phyloP scores from a whole-genome alignment of 2,113 vertebrate genomes.

The Gallinago jamesoni region DNA sequence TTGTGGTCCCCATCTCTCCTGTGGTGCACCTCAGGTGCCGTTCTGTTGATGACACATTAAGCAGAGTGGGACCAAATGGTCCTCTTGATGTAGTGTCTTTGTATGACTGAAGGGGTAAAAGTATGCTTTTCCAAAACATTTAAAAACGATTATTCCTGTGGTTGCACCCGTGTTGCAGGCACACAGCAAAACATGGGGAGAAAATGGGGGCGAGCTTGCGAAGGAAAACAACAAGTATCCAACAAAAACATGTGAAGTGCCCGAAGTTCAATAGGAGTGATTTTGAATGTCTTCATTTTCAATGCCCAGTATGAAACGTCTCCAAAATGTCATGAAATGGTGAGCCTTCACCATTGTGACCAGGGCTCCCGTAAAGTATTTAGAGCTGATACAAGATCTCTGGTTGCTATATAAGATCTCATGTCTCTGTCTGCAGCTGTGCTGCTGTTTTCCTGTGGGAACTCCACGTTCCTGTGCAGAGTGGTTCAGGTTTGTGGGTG shows the following conservation, averaged over 20 bases:
- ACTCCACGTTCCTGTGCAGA: no score
- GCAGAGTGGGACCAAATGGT: not conserved
- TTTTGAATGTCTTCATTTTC: not conserved
- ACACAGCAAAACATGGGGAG: not conserved
- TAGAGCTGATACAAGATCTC: not conserved
- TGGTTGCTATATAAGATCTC: not conserved
- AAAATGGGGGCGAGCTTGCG: not conserved
- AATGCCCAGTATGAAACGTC: not conserved
- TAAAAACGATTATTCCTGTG: not conserved
- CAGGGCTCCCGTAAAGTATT: not conserved
- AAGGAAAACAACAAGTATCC: not conserved
- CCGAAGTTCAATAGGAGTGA: not conserved
- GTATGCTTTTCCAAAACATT: not conserved
- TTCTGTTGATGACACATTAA: not conserved
- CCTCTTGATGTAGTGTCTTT: not conserved
- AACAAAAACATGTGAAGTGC: not conserved
- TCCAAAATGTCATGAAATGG: not conserved
- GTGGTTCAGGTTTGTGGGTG: rapidly evolving
- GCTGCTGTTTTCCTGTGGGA: not conserved
- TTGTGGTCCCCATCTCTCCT: no score
- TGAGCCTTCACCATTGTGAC: not conserved
- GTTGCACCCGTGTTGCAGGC: not conserved
- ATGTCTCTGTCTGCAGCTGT: not conserved
- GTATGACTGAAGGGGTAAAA: not conserved
- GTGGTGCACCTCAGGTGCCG: not conserved